Evolutionary conservation across 2,113 vertebrate genomes (phyloP), one percentile per base, ranked within the genome.

Genomic region (Nyctibius bracteatus): DNA sequence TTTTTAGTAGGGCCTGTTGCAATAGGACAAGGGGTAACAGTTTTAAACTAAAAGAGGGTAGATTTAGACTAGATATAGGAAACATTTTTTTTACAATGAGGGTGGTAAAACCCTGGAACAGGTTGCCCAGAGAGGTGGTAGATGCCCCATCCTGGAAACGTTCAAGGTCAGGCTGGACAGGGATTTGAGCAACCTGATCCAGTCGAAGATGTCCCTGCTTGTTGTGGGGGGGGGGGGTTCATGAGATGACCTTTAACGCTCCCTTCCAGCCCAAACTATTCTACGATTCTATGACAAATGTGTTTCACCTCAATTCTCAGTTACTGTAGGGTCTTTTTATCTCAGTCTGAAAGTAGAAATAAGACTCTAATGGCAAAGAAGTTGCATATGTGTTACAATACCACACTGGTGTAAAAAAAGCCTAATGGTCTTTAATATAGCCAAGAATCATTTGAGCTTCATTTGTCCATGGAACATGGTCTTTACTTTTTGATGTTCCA

Each of bases 401-500:
- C 15, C 22, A 61, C 12, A 71, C 6, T 37, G 33, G 19, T 58
- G 13, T 54, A 44, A 14, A 37, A 41, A 39, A 37, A 61, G 12
- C 13, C n/a, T 78, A 92, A 74, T 1, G 8, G 52, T 68, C 58
- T 91, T 94, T 65, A 81, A 67, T 28, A 86, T 6, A 74, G 58
- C 8, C 70, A 95, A 85, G 77, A 95, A 61, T 85, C 83, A 82
- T 85, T 66, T 82, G 65, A 94, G 83, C 65, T 95, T 87, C 66
- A 57, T 84, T 62, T 91, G 52, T 65, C 61, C 68, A 51, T 57
- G 31, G 81, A 91, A 87, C 62, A 87, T 39, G 66, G 80, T 75
- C 86, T 79, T 86, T 92, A 84, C 83, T 90, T 87, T 85, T 54
- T 77, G 44, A 94, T 65, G 28, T 81, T 43, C 58, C 73, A 94